Conservation (phyloP, 2,797 vertebrate species). For the Amniataba percoides region DNA sequence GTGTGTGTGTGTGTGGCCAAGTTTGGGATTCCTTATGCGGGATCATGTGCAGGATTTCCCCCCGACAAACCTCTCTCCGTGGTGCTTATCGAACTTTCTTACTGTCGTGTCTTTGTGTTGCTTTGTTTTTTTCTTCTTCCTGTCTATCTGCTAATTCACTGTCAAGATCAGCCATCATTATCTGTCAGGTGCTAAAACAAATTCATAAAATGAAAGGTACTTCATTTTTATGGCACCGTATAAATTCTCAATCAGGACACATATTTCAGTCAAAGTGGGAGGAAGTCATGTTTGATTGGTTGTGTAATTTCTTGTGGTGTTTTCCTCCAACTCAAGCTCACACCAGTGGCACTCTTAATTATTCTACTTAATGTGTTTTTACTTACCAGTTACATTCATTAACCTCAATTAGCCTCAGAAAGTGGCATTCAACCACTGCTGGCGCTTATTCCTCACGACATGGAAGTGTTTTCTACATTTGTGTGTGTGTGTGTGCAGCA, state of each 20-base stretch:
- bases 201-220: slow-evolving; percentile 36
- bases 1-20: slow-evolving; percentile 1
- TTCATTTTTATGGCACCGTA: slow-evolving; percentile 37
- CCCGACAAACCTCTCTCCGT: slow-evolving; percentile 4
- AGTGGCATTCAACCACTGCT: slow-evolving; percentile 64
- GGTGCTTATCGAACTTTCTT: slow-evolving; percentile 10
- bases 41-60: slow-evolving; percentile 27
- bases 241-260: slow-evolving; percentile 50
- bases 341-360: slow-evolving; percentile 74
- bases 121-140: not conserved
- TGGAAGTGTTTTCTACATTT: slow-evolving; percentile 42
- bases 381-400: slow-evolving; percentile 83
- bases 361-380: slow-evolving; percentile 81
- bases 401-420: slow-evolving; percentile 83
- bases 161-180: slow-evolving; percentile 29
- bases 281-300: slow-evolving; percentile 61
- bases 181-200: slow-evolving; percentile 43
- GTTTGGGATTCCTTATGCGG: slow-evolving; percentile 16
- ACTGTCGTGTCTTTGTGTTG: slow-evolving; percentile 1
- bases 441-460: slow-evolving; percentile 64
- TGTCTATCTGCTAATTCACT: not conserved
- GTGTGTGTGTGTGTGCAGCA: slow-evolving; percentile 32
- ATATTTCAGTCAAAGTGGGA: slow-evolving; percentile 31
- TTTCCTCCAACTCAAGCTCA: slow-evolving; percentile 47
- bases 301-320: slow-evolving; percentile 60